phyloP scores from a whole-genome alignment of 2,113 vertebrate species.

The Hypanus sabinus region DNA sequence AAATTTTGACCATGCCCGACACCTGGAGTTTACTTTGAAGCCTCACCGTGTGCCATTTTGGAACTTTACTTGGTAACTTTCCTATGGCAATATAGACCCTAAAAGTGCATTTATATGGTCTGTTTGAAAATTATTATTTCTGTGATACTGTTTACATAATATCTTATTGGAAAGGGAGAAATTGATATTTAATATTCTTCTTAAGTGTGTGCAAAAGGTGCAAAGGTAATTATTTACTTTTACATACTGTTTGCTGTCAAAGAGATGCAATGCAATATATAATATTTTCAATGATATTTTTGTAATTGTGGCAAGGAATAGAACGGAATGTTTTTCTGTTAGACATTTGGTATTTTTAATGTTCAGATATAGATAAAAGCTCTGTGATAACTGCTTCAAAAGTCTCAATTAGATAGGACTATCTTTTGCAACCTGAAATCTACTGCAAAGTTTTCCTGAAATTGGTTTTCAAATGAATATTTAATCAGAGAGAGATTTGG shows the following conservation, averaged over 20 bases:
- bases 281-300: background rate
- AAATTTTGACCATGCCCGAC: no score
- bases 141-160: background rate
- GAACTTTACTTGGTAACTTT: background rate
- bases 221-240: background rate
- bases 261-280: background rate
- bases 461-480: background rate
- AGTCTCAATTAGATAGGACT: background rate
- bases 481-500: background rate
- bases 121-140: background rate
- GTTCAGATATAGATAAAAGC: background rate
- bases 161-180: background rate
- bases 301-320: background rate
- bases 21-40: no score
- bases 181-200: background rate
- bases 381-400: background rate
- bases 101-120: background rate
- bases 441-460: background rate
- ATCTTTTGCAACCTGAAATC: background rate
- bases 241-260: background rate
- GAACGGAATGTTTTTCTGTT: background rate
- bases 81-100: background rate
- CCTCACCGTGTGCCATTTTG: background rate
- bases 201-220: background rate
- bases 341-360: background rate